These are phyloP conservation scores for Crotalus horridus DNA, from an alignment of 2,113 vertebrate species.

Conservation along the genomic window DNA sequence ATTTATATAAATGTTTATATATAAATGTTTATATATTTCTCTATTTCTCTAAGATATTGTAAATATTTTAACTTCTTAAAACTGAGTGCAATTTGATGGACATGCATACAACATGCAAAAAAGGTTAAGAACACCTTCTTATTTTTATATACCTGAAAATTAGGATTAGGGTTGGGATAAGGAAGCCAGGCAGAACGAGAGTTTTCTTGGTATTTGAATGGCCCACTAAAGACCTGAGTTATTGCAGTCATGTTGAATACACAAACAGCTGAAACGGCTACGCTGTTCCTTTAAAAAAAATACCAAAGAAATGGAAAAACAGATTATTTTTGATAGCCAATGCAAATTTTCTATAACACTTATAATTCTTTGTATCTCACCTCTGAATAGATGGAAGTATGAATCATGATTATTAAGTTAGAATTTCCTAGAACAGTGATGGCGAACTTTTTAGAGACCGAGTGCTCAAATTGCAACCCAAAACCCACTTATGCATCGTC, in stretches of 20 bases:
- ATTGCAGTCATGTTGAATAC: conserved; percentile 95
- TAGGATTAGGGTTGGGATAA: conserved; percentile 93
- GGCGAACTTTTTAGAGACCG: no score
- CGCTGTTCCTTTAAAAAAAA: conserved; percentile 84
- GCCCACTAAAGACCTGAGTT: conserved; percentile 88
- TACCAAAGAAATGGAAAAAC: neutral
- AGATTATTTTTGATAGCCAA: neutral
- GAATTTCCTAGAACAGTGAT: neutral
- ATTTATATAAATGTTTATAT: no score
- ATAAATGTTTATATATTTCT: neutral
- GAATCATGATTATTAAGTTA: neutral
- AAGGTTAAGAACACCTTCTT: neutral
- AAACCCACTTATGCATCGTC: no score
- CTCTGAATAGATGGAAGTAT: neutral
- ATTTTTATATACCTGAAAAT: conserved; percentile 84
- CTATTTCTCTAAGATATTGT: neutral
- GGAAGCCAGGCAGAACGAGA: conserved; percentile 94
- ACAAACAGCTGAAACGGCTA: conserved; percentile 94
- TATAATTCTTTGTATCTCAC: neutral
- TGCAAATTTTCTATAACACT: neutral
- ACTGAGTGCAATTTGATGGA: neutral
- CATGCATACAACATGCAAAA: neutral
- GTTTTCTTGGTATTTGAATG: conserved; percentile 97
- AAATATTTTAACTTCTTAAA: neutral
- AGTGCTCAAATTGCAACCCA: no score